Evolutionary conservation across 2,797 vertebrate genomes (phyloP), one percentile per base, ranked within the genome.

Genomic region (Simalia tracyae): DNA sequence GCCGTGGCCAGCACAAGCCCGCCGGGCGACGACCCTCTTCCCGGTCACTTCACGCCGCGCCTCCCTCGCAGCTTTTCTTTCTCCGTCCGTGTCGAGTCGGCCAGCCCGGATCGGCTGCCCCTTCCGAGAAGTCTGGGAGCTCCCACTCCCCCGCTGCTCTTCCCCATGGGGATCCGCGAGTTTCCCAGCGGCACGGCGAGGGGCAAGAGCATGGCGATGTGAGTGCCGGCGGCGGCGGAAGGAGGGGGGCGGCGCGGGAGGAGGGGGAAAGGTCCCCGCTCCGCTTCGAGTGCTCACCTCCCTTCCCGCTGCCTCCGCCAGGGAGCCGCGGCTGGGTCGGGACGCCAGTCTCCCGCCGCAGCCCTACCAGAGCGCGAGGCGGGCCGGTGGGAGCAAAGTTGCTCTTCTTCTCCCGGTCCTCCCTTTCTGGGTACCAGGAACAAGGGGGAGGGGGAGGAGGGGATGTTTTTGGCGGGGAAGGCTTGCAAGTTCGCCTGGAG

Each of bases 111-210:
- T 94, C 96, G 95, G 95, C 96, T 93, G 90, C 92, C 88, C 92
- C 94, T 92, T 26, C 90, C 91, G 93, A 81, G 96, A 93, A 95
- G 95, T 91, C 96, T 96, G 95, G 96, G 96, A 88, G 96, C 96
- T 66, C 95, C 94, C 28, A 60, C 96, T 72, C 93, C 93, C 88
- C 88, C 92, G 84, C 95, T 93, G 94, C 95, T 92, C 76, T 93
- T 93, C 96, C 96, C 96, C n/a, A 98, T 97, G 97, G 97, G 97
- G 95, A 97, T 98, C 92, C 96, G 97, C 31, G 97, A 98, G 97
- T 97, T 97, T 94, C 97, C 97, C 91, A 96, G 95, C 94, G 95
- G 97, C 95, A 93, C 97, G 31, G 89, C 97, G 60, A 89, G 97
- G 94, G 95, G 95, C 95, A 97, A 97, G 94, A 95, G 93, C 94